Evolutionary conservation across 2,888 invertebrate genomes (phyloP).

Genomic region (Anorthoa munda): DNA sequence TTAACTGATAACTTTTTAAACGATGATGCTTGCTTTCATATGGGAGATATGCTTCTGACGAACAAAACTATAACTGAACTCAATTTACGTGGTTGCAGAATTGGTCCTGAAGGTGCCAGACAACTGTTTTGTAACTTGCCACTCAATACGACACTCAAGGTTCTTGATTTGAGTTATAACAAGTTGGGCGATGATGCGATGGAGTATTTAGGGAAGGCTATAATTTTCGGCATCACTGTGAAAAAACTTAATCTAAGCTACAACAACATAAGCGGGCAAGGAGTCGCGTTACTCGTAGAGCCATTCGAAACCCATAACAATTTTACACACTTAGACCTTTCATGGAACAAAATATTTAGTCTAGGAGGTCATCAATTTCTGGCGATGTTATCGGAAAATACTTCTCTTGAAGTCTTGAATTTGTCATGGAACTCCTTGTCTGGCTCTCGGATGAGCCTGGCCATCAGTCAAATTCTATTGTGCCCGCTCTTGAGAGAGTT

Average conservation of each 20-base stretch:
- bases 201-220: conserved; percentile 70
- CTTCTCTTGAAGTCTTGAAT: conserved; percentile 73
- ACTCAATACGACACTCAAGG: conserved; percentile 70
- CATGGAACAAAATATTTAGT: conserved; percentile 79
- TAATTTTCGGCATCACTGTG: conserved; percentile 73
- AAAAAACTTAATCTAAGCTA: conserved; percentile 77
- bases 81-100: conserved; percentile 80
- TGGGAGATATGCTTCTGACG: conserved; percentile 77
- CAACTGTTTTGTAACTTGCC: conserved; percentile 70
- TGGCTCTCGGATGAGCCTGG: conserved; percentile 71
- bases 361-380: conserved; percentile 72
- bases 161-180: conserved; percentile 78
- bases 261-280: conserved; percentile 77
- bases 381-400: conserved; percentile 72
- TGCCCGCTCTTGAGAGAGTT: conserved; percentile 72
- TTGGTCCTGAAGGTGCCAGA: conserved; percentile 76
- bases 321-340: conserved; percentile 78
- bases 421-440: conserved; percentile 80
- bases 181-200: conserved; percentile 75
- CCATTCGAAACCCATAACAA: conserved; percentile 77
- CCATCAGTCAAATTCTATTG: conserved; percentile 70
- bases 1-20: conserved; percentile 82
- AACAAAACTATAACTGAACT: conserved; percentile 77
- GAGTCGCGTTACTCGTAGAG: conserved; percentile 70
- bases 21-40: conserved; percentile 81